Conservation (phyloP, 2,113 vertebrate genomes). For the Centropus bengalensis region DNA sequence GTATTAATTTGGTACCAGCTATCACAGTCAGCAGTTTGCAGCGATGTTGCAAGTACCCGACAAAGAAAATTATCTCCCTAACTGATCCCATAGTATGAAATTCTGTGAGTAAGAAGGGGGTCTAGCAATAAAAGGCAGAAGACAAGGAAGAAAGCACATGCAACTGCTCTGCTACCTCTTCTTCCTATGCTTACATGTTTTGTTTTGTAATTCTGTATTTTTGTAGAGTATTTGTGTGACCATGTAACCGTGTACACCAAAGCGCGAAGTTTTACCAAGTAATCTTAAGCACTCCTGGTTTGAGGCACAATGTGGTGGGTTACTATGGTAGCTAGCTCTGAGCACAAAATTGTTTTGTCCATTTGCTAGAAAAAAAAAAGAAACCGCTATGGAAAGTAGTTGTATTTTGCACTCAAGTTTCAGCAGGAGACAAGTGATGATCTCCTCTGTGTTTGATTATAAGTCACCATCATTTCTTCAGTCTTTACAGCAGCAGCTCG, state of each 20-base stretch:
- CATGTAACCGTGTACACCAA: not conserved
- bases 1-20: conserved; percentile 1
- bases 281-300: not conserved
- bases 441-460: not conserved
- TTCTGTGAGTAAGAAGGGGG: not conserved
- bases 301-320: not conserved
- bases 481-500: not conserved
- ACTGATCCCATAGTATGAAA: not conserved
- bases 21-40: not conserved
- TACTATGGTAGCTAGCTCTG: not conserved
- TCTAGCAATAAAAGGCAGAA: not conserved
- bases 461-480: not conserved
- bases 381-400: not conserved
- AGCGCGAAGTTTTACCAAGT: not conserved
- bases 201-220: not conserved
- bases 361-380: not conserved
- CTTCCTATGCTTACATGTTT: not conserved
- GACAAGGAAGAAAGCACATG: not conserved
- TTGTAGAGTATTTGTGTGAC: not conserved
- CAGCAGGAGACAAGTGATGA: accelerated
- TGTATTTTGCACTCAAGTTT: not conserved
- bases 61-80: not conserved
- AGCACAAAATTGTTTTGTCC: not conserved
- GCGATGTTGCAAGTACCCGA: not conserved
- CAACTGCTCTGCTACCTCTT: not conserved